Base-by-base conservation (phyloP, 1,140 invertebrate species). In the Aphaenogaster rudis region DNA sequence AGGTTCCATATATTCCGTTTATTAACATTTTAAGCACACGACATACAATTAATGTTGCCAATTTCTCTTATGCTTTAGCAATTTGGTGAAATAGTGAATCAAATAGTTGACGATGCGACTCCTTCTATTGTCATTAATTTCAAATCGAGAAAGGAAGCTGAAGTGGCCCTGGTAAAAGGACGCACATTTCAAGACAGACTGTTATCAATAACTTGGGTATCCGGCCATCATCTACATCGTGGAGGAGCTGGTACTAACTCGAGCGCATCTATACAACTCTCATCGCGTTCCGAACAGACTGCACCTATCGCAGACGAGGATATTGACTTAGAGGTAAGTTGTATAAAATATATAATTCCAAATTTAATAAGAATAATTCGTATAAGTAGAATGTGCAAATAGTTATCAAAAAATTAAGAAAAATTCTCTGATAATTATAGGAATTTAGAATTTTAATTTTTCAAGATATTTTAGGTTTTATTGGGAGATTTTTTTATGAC, bases 91-190 rank as follows among this genome's bases (percentile, higher is more conserved):
- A 97, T 98, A 82, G 96, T 97, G 3, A 97, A 97, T 91, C 96
- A 97, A 89, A 96, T 97, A 69, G 96, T 96, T 69, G 97, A 97
- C 93, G 96, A 97, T 45, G 96, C 96, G 17, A 96, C 96, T 67
- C 97, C 97, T 33, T 97, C 97, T 64, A 95, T 97, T 74, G 96
- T 97, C 48, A 94, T 98, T 57, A 97, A 97, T 91, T 98, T 96
- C 92, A 97, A 97, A 88, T 96, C 97, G 11, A 96, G 97, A 88
- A 97, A 97, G 93, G 97, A 97, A 87, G 97, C 97, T 1, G 98
- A 98, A 94, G 95, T 96, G 9, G 97, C 97, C 0, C 93, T 97
- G 72, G 92, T 96, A 33, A 97, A 97, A 92, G 97, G 97, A n/a
- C 96, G 96, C 88, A 96, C 96, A 88, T 97, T 97, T 93, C 96